Evolutionary conservation across 2,888 invertebrate species (phyloP).

Genomic region (Lepidochitona cinerea): DNA sequence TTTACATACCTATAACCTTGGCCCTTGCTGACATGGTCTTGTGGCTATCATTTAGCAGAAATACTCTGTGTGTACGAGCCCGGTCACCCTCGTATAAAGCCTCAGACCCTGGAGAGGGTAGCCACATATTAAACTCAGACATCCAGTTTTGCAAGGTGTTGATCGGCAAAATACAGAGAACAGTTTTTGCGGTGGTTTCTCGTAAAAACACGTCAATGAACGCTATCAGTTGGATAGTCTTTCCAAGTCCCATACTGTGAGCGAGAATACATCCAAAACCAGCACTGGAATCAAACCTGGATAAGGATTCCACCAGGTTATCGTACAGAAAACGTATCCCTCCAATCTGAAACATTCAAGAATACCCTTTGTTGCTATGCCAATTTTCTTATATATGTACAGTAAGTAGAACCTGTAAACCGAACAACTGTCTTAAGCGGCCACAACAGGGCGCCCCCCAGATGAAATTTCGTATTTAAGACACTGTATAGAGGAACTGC

Average conservation of each 20-base stretch:
- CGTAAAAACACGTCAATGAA: conserved; percentile 97
- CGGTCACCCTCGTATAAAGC: conserved; percentile 65
- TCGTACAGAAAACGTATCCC: conserved; percentile 97
- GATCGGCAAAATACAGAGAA: conserved; percentile 97
- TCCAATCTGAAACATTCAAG: conserved; percentile 79
- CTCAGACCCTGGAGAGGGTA: conserved; percentile 75
- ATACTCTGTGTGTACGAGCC: conserved; percentile 87
- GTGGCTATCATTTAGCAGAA: conserved; percentile 93
- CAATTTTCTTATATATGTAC: too few relatives aligned
- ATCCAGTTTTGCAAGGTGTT: conserved; percentile 99
- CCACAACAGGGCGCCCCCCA: too few relatives aligned
- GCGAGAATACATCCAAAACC: conserved; percentile 99
- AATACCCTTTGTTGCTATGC: too few relatives aligned
- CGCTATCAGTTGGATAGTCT: conserved; percentile 92
- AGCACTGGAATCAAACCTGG: conserved; percentile 84
- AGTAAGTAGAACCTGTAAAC: too few relatives aligned
- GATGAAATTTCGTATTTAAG: too few relatives aligned
- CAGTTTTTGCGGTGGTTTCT: conserved; percentile 88
- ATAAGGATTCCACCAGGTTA: conserved; percentile 94
- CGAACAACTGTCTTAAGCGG: too few relatives aligned
- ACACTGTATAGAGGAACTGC: too few relatives aligned
- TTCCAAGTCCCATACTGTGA: conserved; percentile 99
- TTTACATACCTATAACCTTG: conserved; percentile 75
- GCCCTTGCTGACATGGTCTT: conserved; percentile 91
- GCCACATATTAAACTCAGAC: conserved; percentile 98